Evolutionary conservation across 2,797 vertebrate genomes (phyloP), one percentile per base, ranked within the genome.

Genomic region (Phalanger gymnotis): DNA sequence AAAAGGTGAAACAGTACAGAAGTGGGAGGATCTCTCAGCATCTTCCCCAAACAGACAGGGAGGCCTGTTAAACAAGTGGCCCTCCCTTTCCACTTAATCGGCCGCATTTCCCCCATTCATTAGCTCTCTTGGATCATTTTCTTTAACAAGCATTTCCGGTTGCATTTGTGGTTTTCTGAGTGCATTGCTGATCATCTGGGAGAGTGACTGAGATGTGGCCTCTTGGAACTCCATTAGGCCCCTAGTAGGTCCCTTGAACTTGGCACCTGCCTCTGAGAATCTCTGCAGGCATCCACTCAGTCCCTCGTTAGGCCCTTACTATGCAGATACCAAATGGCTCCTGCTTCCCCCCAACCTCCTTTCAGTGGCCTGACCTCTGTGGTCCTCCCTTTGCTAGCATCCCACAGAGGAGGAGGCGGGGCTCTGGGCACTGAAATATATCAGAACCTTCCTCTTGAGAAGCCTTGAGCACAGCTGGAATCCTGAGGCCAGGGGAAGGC

Each of bases 161-260:
- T 95, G 97, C 90, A 94, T 93, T 81, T 97, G 96, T 94, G 97
- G 96, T 96, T 97, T 98, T 97, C 58, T 81, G 96, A 93, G 92
- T 93, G 87, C 52, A 90, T 52, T 91, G 58, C 54, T 58, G 94
- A 96, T 91, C 40, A 87, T 87, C 73, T 52, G 91, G 16, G 73
- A 66, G 58, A 66, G 31, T 61, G 58, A 13, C 52, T 66, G 54
- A 4, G 58, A 91, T 61, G 87, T 91, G 51, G 55, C 87, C 55
- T 55, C 16, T n/a, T n/a, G 61, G 34, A n/a, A 31, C 34, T 16
- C 58, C 30, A 66, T 13, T 0, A 66, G 58, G 61, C 14, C n/a
- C 66, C 27, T 0, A 40, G 73, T 47, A 19, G 73, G 9, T 51
- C 40, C 12, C 73, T 87, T 0, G 25, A 25, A 6, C 73, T 11